These are phyloP conservation scores for Euspilapteryx auroguttella DNA, from an alignment of 2,888 invertebrate genomes.

Conservation along the genomic window DNA sequence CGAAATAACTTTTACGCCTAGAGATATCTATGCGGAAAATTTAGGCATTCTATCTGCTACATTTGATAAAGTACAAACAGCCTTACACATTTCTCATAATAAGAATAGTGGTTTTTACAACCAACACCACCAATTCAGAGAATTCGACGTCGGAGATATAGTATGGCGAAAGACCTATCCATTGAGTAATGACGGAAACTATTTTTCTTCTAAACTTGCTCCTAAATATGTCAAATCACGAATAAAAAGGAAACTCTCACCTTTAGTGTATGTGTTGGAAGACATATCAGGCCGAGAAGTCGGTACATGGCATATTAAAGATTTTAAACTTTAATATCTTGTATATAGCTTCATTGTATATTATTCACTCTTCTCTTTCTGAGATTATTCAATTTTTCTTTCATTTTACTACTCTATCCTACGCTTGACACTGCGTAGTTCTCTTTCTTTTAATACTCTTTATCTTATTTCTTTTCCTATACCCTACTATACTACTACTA, in stretches of 20 bases:
- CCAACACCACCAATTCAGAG: conserved; percentile 6
- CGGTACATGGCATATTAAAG: no score
- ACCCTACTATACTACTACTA: no score
- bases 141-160: conserved; percentile 10
- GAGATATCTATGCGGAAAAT: conserved; percentile 6
- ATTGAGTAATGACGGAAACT: neutral
- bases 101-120: conserved; percentile 10
- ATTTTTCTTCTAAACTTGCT: neutral
- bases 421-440: no score
- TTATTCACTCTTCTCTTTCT: no score
- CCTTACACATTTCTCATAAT: conserved; percentile 7
- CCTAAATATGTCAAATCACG: neutral
- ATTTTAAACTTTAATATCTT: no score
- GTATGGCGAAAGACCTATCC: conserved; percentile 4
- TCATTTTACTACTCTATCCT: no score
- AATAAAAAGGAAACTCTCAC: neutral
- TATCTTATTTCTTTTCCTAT: no score
- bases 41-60: conserved; percentile 6
- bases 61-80: conserved; percentile 9
- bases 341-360: no score
- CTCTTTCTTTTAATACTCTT: no score
- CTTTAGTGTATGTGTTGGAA: neutral
- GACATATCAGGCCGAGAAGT: no score
- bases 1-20: neutral
- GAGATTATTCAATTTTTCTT: no score